Base-by-base conservation (phyloP, 2,888 invertebrate genomes). In the Sminthurides aquaticus region DNA sequence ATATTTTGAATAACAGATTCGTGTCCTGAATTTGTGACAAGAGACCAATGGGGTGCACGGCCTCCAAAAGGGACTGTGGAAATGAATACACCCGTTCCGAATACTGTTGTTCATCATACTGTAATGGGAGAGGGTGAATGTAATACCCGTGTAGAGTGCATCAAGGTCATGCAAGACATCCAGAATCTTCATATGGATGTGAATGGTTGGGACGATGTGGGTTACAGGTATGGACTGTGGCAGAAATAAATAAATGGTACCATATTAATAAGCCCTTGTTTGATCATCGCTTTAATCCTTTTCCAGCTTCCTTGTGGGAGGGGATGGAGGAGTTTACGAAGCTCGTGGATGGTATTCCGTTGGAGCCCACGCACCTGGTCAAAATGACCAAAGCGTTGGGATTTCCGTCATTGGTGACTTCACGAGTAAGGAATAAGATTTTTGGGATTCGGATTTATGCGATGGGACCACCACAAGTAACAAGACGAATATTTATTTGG, bases 361-460 rank as follows among this genome's bases (percentile, higher is more conserved):
- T 0, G 89, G 89, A 0, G 87, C 88, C 0, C 90, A 90, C 77
- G 85, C 89, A 0, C 83, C 84, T 2, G 79, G 78, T 65, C 88
- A 86, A 79, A 89, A 87, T 78, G 80, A 80, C 68, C 80, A 81
- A 75, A 87, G 87, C 76, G 82, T 88, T 56, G 88, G 88, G 22
- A 85, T 89, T 67, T 86, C 86, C 70, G 76, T 88, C 15, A 88
- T 88, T 67, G 88, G 88, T 11, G 86, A 87, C 76, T 88, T 86
- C 85, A 81, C 81, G 80, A 80, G 87, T 87, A 77, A 83, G 84
- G 34, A 20, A 25, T 60, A 11, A 27, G 57, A 63, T 24, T 66
- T 25, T n/a, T 66, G 11, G 11, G n/a, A 49, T 18, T 28, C 20
- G 18, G 26, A 2, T 58, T 54, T 28, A 15, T n/a, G 29, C 29